A percentile compares a stretch with the other conserved stretches of the same genome.
Conservation (phyloP, 2,113 vertebrate species). For the Pogona vitticeps region DNA sequence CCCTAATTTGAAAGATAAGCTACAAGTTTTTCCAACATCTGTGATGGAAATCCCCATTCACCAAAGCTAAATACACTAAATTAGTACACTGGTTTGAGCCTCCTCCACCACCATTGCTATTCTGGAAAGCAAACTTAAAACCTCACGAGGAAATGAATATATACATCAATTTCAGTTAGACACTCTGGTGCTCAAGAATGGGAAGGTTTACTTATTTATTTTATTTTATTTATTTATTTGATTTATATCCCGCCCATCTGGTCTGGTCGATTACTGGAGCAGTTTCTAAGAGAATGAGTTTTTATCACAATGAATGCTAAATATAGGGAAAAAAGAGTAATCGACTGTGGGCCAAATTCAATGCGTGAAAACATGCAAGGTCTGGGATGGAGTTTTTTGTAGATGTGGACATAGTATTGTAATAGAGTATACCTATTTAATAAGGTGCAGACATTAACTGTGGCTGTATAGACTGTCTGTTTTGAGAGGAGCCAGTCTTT, state of each 20-base stretch:
- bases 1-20: neutral
- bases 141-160: slow-evolving; percentile 28
- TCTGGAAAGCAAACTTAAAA: slow-evolving; percentile 57
- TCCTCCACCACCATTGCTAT: slow-evolving; percentile 54
- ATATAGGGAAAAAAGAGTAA: neutral
- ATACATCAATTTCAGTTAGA: slow-evolving; percentile 46
- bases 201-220: too few relatives aligned
- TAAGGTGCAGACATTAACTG: neutral
- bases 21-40: slow-evolving; percentile 12
- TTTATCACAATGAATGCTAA: neutral
- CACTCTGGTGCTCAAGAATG: neutral
- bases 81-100: slow-evolving; percentile 28
- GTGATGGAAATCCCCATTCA: slow-evolving; percentile 18
- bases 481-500: neutral
- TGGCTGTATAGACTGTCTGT: too few relatives aligned
- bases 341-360: neutral
- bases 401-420: neutral
- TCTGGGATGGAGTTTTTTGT: too few relatives aligned
- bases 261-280: neutral
- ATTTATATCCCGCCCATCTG: too few relatives aligned
- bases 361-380: neutral
- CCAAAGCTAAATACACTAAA: slow-evolving; percentile 50
- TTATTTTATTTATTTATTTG: too few relatives aligned
- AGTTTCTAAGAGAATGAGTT: slow-evolving; percentile 23
- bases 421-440: neutral